Conservation (phyloP, 2,113 vertebrate genomes). For the Pollimyrus isidori region DNA sequence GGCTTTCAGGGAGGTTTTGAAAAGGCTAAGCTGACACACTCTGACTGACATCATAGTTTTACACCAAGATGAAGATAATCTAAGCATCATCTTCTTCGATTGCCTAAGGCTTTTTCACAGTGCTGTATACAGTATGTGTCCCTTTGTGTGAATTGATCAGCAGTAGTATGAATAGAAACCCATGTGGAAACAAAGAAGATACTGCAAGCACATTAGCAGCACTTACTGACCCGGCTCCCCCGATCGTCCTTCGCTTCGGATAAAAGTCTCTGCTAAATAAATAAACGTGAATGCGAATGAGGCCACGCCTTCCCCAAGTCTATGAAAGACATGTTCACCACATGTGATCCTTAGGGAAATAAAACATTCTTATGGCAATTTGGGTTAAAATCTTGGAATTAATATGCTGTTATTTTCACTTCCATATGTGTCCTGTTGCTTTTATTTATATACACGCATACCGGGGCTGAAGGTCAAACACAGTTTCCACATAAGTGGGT, state of each 20-base stretch:
- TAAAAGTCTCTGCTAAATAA: not conserved
- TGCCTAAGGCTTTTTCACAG: not conserved
- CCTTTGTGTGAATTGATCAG: not conserved
- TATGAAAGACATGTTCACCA: constrained; percentile 15
- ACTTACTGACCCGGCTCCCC: not conserved
- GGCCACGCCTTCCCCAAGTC: constrained; percentile 4
- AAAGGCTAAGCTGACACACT: not conserved
- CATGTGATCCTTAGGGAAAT: constrained; percentile 11
- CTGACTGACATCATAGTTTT: not conserved
- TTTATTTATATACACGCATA: not conserved
- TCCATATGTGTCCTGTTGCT: not conserved
- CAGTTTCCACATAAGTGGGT: not conserved
- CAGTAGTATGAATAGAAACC: constrained; percentile 4
- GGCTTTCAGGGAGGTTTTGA: not conserved
- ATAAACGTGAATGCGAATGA: constrained; percentile 14
- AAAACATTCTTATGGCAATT: constrained; percentile 7
- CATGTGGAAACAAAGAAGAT: constrained; percentile 22
- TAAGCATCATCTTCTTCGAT: not conserved
- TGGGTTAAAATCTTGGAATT: not conserved
- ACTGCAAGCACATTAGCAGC: not conserved
- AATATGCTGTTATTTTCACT: not conserved
- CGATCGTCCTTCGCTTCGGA: not conserved
- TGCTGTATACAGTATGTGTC: not conserved
- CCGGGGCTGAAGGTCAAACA: not conserved
- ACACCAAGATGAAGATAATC: not conserved